Conservation (phyloP, 2,888 invertebrate species). For the Tetrapedia diversipes region DNA sequence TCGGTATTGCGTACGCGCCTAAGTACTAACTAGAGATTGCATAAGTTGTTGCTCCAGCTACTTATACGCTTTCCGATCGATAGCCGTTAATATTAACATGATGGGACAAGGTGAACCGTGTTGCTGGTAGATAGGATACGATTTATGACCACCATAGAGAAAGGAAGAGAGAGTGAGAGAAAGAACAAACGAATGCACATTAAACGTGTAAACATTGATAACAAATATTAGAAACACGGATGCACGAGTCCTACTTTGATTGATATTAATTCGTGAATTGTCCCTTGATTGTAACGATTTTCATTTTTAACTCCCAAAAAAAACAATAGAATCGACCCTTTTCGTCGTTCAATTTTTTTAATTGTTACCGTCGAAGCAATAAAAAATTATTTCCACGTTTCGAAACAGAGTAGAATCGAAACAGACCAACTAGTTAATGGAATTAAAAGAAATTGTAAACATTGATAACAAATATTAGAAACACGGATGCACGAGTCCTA, state of each 20-base stretch:
- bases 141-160: slow-evolving; percentile 50
- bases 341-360: background rate
- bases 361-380: background rate
- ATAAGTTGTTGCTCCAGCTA: slow-evolving; percentile 27
- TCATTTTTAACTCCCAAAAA: background rate
- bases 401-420: no score
- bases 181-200: no score
- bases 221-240: background rate
- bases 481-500: background rate
- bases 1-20: slow-evolving; percentile 31
- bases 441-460: no score
- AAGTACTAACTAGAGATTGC: slow-evolving; percentile 58
- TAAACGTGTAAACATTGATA: background rate
- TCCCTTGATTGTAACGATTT: background rate
- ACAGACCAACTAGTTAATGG: no score
- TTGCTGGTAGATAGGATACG: slow-evolving; percentile 50
- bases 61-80: slow-evolving; percentile 60
- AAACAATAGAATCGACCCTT: background rate
- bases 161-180: no score
- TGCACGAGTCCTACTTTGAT: background rate
- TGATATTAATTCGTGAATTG: slow-evolving; percentile 17
- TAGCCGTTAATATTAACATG: slow-evolving; percentile 61
- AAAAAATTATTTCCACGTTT: background rate
- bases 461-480: background rate
- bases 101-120: slow-evolving; percentile 38